phyloP scores from a whole-genome alignment of 2,797 vertebrate genomes.

The Hapalemur alaotrensis region DNA sequence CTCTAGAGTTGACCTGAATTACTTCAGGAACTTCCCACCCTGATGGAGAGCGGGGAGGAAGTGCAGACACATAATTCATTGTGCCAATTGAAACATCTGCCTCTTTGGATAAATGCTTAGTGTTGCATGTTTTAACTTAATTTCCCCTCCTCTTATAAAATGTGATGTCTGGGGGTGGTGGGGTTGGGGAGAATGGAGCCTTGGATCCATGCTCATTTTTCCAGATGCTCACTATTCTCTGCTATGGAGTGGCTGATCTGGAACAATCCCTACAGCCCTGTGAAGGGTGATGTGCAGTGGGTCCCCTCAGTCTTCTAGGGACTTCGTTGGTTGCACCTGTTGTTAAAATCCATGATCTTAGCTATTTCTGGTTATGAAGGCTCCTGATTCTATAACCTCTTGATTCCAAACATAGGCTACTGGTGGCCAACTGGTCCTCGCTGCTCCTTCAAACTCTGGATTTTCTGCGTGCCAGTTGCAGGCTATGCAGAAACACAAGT shows the following conservation, averaged over 20 bases:
- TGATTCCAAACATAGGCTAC: not conserved
- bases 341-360: not conserved
- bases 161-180: not conserved
- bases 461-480: not conserved
- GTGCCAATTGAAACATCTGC: not conserved
- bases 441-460: not conserved
- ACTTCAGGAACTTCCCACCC: not conserved
- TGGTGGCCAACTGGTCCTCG: not conserved
- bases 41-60: not conserved
- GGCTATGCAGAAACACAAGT: constrained; percentile 6
- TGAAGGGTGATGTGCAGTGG: not conserved
- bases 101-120: constrained; percentile 32
- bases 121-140: not conserved
- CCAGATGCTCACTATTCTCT: not conserved
- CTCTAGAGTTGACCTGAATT: constrained; percentile 34
- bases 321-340: not conserved
- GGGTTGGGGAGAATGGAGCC: not conserved
- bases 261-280: not conserved
- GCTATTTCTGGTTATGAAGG: not conserved
- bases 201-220: not conserved
- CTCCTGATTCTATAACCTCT: not conserved
- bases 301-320: not conserved
- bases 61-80: not conserved
- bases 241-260: not conserved
- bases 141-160: not conserved